A percentile compares a stretch with the other conserved stretches of the same genome.
These are phyloP conservation scores for Vanessa cardui DNA, from an alignment of 2,888 invertebrate species.

Conservation along the genomic window DNA sequence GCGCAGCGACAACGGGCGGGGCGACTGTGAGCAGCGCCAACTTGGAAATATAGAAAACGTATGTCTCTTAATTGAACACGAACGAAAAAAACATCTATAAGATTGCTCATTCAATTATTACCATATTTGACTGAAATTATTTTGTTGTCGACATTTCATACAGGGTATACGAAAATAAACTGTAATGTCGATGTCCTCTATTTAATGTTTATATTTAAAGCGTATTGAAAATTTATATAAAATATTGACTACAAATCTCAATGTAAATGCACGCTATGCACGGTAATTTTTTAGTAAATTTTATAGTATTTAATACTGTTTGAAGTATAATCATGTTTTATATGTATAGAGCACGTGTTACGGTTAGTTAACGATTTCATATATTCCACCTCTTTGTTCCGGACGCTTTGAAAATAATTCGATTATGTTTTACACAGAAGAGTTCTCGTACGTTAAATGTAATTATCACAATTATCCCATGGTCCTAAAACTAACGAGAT, in stretches of 20 bases:
- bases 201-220: no score
- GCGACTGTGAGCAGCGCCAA: slow-evolving; percentile 13
- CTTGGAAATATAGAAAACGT: slow-evolving; percentile 29
- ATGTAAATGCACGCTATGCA: no score
- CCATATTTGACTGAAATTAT: not conserved
- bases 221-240: no score
- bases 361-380: slow-evolving; percentile 33
- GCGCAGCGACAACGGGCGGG: slow-evolving; percentile 40
- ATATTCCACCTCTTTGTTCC: slow-evolving; percentile 37
- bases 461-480: slow-evolving; percentile 75
- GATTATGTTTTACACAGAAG: slow-evolving; percentile 73
- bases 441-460: slow-evolving; percentile 66
- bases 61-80: slow-evolving; percentile 39
- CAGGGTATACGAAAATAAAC: not conserved
- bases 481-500: slow-evolving; percentile 62
- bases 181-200: not conserved
- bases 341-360: slow-evolving; percentile 21
- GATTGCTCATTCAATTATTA: slow-evolving; percentile 14
- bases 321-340: not conserved
- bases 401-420: slow-evolving; percentile 63
- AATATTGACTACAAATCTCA: no score
- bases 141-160: not conserved
- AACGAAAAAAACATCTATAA: slow-evolving; percentile 32
- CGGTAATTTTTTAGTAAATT: not conserved
- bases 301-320: not conserved